Base-by-base conservation (phyloP, 2,113 vertebrate species). In the Tachuris rubrigastra region DNA sequence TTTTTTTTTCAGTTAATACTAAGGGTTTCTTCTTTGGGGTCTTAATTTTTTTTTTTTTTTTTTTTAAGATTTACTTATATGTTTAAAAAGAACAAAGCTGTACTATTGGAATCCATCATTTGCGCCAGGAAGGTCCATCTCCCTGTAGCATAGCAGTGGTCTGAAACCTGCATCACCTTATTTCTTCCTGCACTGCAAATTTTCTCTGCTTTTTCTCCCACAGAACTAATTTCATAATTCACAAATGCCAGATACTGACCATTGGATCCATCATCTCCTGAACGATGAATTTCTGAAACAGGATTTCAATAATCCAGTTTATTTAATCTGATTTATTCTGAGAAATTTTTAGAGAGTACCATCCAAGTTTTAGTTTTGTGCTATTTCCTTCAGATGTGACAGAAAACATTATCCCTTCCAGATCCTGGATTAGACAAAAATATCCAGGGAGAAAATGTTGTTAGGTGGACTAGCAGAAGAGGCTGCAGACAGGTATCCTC, bases 61-160 rank as follows among this genome's bases (percentile, higher is more conserved):
- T 72, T 30, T n/a, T 35, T 6, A 39, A 33, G 1, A 50, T 77
- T 87, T 69, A 14, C 7, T 55, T 56, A 10, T 24, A 13, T 52
- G 2, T 82, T 73, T 82, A 41, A 95, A 59, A 20, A 69, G 59
- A 44, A 42, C 13, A 46, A 16, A 23, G 18, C 22, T 66, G 31
- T 31, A 53, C 13, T 31, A 20, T 9, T 23, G 11, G 20, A 50
- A 6, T 17, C 18, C 41, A 66, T 21, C 0, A 2, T 66, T 93
- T 88, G 49, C 27, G 65, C 17, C 24, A 76, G 53, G 17, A 49
- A 73, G n/a, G 7, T 52, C 41, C 28, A 50, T 31, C 13, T 62
- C 13, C 21, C 7, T 2, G 3, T 25, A 46, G 2, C 3, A 5
- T 8, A 81, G 19, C 30, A 41, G 15, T 0, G 1, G 4, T 31